Percentiles rank a stretch among this genome's conserved stretches.
phyloP scores from a whole-genome alignment of 2,113 vertebrate species.

The Philantomba maxwellii region DNA sequence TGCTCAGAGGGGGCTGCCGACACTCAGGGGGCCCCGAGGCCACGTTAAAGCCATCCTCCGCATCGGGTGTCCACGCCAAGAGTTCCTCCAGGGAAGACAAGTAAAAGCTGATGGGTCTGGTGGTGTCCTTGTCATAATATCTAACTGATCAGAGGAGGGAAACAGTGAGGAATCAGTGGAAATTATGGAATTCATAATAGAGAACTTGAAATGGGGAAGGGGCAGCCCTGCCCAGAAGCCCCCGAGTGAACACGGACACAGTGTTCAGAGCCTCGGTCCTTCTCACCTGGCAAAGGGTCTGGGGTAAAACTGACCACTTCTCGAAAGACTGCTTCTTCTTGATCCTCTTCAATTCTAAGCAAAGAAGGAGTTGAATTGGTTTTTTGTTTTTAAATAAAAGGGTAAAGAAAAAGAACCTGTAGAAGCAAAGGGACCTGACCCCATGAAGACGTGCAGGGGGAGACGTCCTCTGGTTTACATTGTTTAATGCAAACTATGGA shows the following conservation, averaged over 20 bases:
- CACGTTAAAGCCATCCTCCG: conserved; percentile 84
- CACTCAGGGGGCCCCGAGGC: conserved; percentile 75
- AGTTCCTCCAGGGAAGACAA: conserved; percentile 88
- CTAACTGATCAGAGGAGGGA: conserved; percentile 72
- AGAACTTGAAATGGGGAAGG: rapidly evolving
- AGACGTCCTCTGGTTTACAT: not conserved
- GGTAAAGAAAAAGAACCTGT: not conserved
- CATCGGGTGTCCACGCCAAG: conserved; percentile 82
- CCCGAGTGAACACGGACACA: rapidly evolving
- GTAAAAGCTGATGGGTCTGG: conserved; percentile 87
- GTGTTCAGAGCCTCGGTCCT: rapidly evolving
- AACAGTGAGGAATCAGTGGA: not conserved
- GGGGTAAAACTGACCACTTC: conserved; percentile 58
- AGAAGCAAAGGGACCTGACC: not conserved
- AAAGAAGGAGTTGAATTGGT: not conserved
- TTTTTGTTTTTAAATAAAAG: not conserved
- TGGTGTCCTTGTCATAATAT: conserved; percentile 87
- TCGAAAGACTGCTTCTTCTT: conserved; percentile 13
- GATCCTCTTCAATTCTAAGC: conserved; percentile 2
- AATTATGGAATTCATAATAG: not conserved
- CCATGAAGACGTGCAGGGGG: rapidly evolving
- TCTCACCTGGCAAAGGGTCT: conserved; percentile 69
- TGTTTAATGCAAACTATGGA: not conserved
- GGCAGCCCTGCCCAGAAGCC: not conserved
- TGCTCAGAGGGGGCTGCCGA: conserved; percentile 83